Percentiles rank a stretch among this genome's conserved stretches.
Conservation (phyloP, 2,797 vertebrate species). For the Acrocephalus scirpaceus region DNA sequence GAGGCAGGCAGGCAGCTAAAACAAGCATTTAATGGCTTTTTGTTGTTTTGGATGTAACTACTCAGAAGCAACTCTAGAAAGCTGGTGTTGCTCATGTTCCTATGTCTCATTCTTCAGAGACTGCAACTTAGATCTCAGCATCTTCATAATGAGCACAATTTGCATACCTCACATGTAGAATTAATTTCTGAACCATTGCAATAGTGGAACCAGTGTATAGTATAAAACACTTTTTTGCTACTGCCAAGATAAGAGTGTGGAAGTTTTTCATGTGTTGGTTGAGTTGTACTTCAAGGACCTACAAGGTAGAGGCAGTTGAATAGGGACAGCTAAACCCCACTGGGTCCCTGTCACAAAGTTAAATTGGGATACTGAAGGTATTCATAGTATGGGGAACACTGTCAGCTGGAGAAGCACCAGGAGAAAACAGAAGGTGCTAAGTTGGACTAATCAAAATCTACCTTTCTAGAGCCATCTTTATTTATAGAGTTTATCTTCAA, state of each 20-base stretch:
- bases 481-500: neutral
- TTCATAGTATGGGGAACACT: neutral
- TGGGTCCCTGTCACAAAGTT: neutral
- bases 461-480: neutral
- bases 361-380: neutral
- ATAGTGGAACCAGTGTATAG: neutral
- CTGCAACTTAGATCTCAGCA: neutral
- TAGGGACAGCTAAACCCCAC: neutral
- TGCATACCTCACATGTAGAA: neutral
- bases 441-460: neutral
- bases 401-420: neutral
- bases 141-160: neutral
- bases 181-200: neutral
- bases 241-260: fast-evolving
- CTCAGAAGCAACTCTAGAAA: neutral
- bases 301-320: neutral
- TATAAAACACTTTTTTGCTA: neutral
- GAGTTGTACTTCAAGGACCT: neutral
- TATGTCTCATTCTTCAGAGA: neutral
- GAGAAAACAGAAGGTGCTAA: neutral
- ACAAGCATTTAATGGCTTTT: neutral
- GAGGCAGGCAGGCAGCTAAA: neutral
- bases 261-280: neutral
- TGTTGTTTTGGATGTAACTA: neutral
- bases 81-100: neutral